Evolutionary conservation across 2,888 invertebrate species (phyloP), one percentile per base, ranked within the genome.

Genomic region (Sicus ferrugineus): DNA sequence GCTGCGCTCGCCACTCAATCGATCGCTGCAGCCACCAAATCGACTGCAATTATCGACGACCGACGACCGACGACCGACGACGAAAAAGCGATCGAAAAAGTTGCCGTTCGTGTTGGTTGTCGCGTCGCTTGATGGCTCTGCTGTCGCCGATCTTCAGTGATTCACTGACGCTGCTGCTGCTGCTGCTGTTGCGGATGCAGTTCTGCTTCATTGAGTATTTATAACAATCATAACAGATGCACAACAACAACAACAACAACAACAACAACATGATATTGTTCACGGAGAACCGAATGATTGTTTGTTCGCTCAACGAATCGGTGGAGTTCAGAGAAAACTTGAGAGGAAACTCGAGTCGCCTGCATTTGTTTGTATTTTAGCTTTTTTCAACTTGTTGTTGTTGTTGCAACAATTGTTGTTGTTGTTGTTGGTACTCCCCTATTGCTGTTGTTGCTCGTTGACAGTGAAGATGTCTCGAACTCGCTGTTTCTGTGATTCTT

Each of bases 181-280:
- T 48, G 63, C 46, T 52, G 38, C 48, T 69, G 48, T 34, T 46
- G 58, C 48, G 19, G 59, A 34, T 46, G 50, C 54, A 11, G 38
- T n/a, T 42, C 66, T 71, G 62, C 66, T 67, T 63, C 64, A 64
- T 62, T 69, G 65, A 67, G 65, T 68, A 52, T 54, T 68, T 65
- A 68, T 68, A 65, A 68, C 69, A 69, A 69, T 69, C 64, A 80
- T 46, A 58, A 46, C 66, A 46, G 21, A 42, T 28, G 46, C 42
- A 42, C 58, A 42, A 1, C 28, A 38, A 42, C 62, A 62, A 14
- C 1, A 42, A 62, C 42, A 62, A 42, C 2, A 1, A 28, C 38
- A n/a, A 38, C 34, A 61, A 42, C 31, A 61, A 38, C 19, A 38
- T 56, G 28, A 30, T 61, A 78, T 79, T 79, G 76, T 78, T 79